Evolutionary conservation across 2,888 invertebrate species (phyloP), one percentile per base, ranked within the genome.

Genomic region (Hypomecis atomaria): DNA sequence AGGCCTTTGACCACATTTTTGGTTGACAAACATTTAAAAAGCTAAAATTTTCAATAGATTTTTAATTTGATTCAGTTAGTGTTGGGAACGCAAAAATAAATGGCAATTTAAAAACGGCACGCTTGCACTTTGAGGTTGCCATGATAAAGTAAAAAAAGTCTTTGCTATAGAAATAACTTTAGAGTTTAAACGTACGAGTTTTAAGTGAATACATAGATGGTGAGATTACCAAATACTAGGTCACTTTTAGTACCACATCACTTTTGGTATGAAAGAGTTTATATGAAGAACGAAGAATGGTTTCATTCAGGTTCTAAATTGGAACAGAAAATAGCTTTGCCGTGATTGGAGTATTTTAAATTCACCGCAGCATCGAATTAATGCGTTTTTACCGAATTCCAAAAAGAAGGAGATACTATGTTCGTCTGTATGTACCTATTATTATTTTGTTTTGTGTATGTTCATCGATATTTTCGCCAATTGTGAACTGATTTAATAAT

Each of bases 21-120:
- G 7, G 4, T 47, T 53, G 4, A 2, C 10, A 7, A 47, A 38
- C 2, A 42, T 33, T 33, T 23, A 53, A 48, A 62, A 58, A 8
- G 9, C 55, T 49, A 53, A 60, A 66, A 64, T 8, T 59, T 48
- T 52, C 48, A 54, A 66, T 63, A 68, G 62, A 66, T 71, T 72
- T 77, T 78, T 74, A 79, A 79, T 78, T 77, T 74, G 72, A 76
- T 73, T 66, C 72, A 72, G 78, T 74, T 76, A 76, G 49, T 75
- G 74, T 72, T 74, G 74, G 76, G 75, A 78, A 80, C 74, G 73
- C 70, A 73, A 67, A 76, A 76, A 78, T 77, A 75, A 69, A 75
- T 75, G 76, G 77, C 70, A 75, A 73, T 79, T 78, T 76, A 69
- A 77, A 78, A 77, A 75, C 71, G 76, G 72, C 71, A 73, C 71